A percentile compares a stretch with the other conserved stretches of the same genome.
These are phyloP conservation scores for Aphelenchoides fujianensis DNA, from an alignment of 1,140 invertebrate species.

Conservation along the genomic window DNA sequence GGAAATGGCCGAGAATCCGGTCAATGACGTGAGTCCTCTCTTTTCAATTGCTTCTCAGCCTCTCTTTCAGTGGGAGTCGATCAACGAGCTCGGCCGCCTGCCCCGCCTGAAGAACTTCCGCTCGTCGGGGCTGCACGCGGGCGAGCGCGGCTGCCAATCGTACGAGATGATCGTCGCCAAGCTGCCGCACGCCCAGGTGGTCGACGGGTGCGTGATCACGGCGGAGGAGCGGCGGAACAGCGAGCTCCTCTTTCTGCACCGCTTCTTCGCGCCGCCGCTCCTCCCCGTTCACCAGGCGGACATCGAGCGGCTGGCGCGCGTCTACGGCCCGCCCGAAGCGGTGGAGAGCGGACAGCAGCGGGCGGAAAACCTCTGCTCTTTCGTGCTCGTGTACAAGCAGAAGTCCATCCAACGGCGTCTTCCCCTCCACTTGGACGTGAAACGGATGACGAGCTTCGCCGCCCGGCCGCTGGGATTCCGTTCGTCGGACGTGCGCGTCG, in stretches of 20 bases:
- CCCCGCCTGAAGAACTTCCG: conserved; percentile 36
- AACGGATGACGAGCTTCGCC: background rate
- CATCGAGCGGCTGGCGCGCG: background rate
- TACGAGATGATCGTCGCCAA: conserved; percentile 45
- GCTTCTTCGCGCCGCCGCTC: background rate
- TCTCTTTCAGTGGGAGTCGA: conserved; percentile 40
- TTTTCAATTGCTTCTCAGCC: background rate
- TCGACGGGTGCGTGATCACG: background rate
- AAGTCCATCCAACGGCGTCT: conserved; percentile 4
- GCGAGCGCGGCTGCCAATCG: conserved; percentile 34
- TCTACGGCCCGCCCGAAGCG: background rate
- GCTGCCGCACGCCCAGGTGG: conserved; percentile 21
- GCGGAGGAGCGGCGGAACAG: background rate
- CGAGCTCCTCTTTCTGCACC: conserved; percentile 8
- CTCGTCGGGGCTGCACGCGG: conserved; percentile 31
- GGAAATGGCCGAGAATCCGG: conserved; percentile 4
- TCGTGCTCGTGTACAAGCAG: background rate
- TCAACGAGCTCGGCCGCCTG: conserved; percentile 35
- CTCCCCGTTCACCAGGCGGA: conserved; percentile 11
- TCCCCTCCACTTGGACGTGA: background rate
- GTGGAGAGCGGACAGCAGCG: background rate
- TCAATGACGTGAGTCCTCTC: conserved; percentile 3
- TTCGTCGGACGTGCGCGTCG: background rate
- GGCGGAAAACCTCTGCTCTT: background rate
- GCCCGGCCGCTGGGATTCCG: background rate